Evolutionary conservation across 2,888 invertebrate genomes (phyloP).

Genomic region (Drosophila neonasuta): DNA sequence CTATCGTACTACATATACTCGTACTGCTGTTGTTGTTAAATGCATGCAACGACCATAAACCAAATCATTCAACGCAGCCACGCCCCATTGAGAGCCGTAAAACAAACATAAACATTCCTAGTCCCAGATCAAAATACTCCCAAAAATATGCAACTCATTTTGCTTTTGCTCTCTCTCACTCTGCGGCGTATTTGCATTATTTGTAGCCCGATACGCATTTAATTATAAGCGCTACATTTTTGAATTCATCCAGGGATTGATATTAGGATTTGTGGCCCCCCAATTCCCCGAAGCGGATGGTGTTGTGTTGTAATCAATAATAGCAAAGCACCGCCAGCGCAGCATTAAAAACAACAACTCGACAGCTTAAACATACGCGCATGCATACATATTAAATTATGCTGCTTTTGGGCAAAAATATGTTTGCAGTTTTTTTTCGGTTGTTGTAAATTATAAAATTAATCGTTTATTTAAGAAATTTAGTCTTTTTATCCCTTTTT

Average conservation of each 20-base stretch:
- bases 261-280: conserved; percentile 10
- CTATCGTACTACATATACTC: conserved; percentile 11
- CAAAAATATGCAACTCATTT: conserved; percentile 69
- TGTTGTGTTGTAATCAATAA: conserved; percentile 25
- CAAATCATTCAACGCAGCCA: conserved; percentile 69
- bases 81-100: conserved; percentile 59
- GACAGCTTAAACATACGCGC: conserved; percentile 2
- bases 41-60: conserved; percentile 71
- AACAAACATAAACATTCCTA: conserved; percentile 52
- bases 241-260: conserved; percentile 35
- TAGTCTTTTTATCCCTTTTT: neutral
- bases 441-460: neutral
- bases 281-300: neutral
- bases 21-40: conserved; percentile 64
- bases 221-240: conserved; percentile 54
- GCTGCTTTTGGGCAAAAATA: neutral
- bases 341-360: conserved; percentile 8
- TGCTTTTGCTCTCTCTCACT: conserved; percentile 1
- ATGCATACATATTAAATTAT: neutral
- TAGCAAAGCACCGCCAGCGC: neutral
- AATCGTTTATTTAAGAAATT: neutral
- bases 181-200: conserved; percentile 65
- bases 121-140: conserved; percentile 42
- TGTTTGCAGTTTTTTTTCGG: neutral
- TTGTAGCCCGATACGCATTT: conserved; percentile 70